Evolutionary conservation across 2,797 vertebrate genomes (phyloP).

Genomic region (Buceros bicornis): DNA sequence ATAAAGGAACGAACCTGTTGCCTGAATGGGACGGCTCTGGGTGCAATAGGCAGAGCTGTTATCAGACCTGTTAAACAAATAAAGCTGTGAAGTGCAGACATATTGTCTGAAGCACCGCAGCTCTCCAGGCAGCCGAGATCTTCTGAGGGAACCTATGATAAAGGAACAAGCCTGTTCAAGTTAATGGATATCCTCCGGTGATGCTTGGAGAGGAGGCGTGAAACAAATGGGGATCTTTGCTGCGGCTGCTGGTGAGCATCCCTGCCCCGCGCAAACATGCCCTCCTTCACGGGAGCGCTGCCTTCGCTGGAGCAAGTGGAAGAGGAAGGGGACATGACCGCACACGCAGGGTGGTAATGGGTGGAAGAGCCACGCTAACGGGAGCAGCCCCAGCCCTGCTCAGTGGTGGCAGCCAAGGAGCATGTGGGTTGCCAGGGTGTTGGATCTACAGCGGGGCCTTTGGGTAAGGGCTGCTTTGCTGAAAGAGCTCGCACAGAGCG

Average conservation of each 20-base stretch:
- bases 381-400: neutral
- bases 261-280: neutral
- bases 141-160: slow-evolving; percentile 53
- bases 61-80: slow-evolving; percentile 62
- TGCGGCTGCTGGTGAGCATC: neutral
- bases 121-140: slow-evolving; percentile 27
- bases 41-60: slow-evolving; percentile 54
- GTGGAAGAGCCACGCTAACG: neutral
- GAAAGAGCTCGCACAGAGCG: neutral
- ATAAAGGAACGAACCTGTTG: slow-evolving; percentile 39
- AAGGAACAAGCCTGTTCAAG: slow-evolving; percentile 6
- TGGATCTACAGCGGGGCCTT: neutral
- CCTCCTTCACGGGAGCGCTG: rapidly evolving
- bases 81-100: slow-evolving; percentile 61
- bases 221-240: neutral
- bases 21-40: neutral
- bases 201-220: neutral
- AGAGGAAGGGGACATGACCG: neutral
- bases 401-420: neutral
- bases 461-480: neutral
- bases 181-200: slow-evolving; percentile 25
- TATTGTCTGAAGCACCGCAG: neutral
- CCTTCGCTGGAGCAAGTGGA: neutral
- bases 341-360: neutral
- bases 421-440: neutral